Evolutionary conservation across 2,113 vertebrate genomes (phyloP).

Genomic region (Carollia perspicillata): DNA sequence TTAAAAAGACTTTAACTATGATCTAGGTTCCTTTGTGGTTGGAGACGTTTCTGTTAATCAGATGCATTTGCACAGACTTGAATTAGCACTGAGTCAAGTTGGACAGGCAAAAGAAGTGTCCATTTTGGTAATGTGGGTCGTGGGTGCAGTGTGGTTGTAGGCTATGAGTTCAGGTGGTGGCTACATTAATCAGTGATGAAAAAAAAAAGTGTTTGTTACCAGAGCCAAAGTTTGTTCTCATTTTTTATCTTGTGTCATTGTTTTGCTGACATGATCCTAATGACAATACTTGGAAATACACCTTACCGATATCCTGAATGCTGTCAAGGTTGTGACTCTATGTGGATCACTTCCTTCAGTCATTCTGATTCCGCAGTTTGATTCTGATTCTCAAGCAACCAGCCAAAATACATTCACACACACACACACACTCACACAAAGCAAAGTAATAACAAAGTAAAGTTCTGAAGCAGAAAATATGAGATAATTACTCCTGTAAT

Average conservation of each 20-base stretch:
- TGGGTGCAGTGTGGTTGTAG: background rate
- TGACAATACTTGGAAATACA: rapidly evolving
- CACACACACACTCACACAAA: too few relatives aligned
- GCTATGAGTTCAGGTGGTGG: background rate
- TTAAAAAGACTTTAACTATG: background rate
- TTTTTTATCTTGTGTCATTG: background rate
- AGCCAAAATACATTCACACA: background rate
- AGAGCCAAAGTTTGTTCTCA: background rate
- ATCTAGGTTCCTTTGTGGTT: background rate
- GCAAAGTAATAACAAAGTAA: background rate
- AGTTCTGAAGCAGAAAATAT: background rate
- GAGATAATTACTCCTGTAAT: background rate
- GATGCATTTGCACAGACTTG: background rate
- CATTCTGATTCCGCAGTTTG: background rate
- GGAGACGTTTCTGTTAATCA: background rate
- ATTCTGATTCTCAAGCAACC: too few relatives aligned
- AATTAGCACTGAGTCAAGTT: background rate
- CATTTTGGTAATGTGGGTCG: background rate
- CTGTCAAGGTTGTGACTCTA: background rate
- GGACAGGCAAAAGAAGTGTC: rapidly evolving
- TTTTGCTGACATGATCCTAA: background rate
- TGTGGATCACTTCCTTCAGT: background rate
- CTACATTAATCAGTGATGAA: background rate
- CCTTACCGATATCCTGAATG: background rate
- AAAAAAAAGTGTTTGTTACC: background rate